Base-by-base conservation (phyloP, 2,888 invertebrate genomes). In the Baccha elongata region DNA sequence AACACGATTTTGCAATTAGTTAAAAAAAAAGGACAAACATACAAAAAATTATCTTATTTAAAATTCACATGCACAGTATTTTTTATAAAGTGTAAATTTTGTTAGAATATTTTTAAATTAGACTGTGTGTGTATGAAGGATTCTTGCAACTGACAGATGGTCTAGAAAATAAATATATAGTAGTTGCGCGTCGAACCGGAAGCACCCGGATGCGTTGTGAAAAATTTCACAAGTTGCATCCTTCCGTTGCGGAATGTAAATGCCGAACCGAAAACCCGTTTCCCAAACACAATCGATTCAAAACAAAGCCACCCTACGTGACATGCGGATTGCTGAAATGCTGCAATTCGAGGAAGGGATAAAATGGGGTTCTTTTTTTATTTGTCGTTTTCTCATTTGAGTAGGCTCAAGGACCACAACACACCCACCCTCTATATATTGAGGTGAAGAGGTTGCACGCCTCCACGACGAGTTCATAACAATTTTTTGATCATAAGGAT, bases 251-350 rank as follows among this genome's bases (percentile, higher is more conserved):
- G 72, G 52, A 78, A 83, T 72, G 55, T 67, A 62, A 53, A 83
- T 62, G 72, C 67, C 72, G 55, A 83, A 72, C 46, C 53, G 1
- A 40, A 46, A 35, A 42, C 21, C 26, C 19, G 26, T 46, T 50
- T 4, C 67, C 67, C 50, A 67, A 76, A 78, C 69, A 83, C 78
- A 76, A 78, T 83, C 52, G 81, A 81, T 65, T 81, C 71, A 81
- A 78, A 83, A 72, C 83, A 83, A 83, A 78, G 83, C 67, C 76
- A 60, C 76, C 72, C 64, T 68, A 53, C 68, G 44, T 44, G 64
- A 78, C 78, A 83, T 83, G 83, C 83, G 83, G 78, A 83, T 68
- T 78, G 74, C 81, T 83, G 76, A 83, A n/a, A 83, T 83, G 67
- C 83, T 72, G 71, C 71, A 60, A 71, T 71, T 52, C 11, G 26